A percentile compares a stretch with the other conserved stretches of the same genome.
Conservation (phyloP, 2,888 invertebrate genomes). For the Slavum lentiscoides region DNA sequence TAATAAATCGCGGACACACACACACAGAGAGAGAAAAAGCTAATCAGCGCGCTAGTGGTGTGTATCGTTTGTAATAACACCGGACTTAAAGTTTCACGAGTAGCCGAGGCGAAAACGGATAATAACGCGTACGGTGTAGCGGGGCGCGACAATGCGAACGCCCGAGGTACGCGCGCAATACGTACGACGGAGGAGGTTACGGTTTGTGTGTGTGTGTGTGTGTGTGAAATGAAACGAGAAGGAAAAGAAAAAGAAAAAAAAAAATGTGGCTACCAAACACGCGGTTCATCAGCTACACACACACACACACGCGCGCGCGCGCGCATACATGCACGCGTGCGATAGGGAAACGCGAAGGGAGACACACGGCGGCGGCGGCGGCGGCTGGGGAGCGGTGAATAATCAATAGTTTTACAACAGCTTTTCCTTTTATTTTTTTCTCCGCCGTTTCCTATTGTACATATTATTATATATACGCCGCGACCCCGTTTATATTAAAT, state of each 20-base stretch:
- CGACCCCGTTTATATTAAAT: constrained; percentile 50
- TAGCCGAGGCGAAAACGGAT: constrained; percentile 52
- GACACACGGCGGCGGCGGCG: background rate
- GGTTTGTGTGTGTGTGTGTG: background rate
- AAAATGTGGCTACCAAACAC: constrained; percentile 44
- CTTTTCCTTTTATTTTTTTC: constrained; percentile 45
- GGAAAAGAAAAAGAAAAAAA: constrained; percentile 33
- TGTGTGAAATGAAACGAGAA: constrained; percentile 21
- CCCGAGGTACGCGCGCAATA: background rate
- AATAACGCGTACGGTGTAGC: constrained; percentile 45
- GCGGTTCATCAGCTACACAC: constrained; percentile 46
- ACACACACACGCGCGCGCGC: constrained; percentile 8
- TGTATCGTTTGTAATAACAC: constrained; percentile 53
- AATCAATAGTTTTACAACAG: constrained; percentile 53
- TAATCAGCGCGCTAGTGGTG: constrained; percentile 42
- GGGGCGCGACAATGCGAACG: constrained; percentile 47
- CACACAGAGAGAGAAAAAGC: constrained; percentile 52
- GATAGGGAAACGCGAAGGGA: constrained; percentile 27
- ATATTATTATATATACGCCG: background rate
- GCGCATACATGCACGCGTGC: background rate
- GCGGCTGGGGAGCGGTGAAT: constrained; percentile 39
- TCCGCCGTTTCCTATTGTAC: background rate
- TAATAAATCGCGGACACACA: constrained; percentile 53
- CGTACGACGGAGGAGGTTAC: constrained; percentile 15
- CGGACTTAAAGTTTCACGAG: constrained; percentile 53